Evolutionary conservation across 2,797 vertebrate species (phyloP), one percentile per base, ranked within the genome.

Genomic region (Pangasius djambal): DNA sequence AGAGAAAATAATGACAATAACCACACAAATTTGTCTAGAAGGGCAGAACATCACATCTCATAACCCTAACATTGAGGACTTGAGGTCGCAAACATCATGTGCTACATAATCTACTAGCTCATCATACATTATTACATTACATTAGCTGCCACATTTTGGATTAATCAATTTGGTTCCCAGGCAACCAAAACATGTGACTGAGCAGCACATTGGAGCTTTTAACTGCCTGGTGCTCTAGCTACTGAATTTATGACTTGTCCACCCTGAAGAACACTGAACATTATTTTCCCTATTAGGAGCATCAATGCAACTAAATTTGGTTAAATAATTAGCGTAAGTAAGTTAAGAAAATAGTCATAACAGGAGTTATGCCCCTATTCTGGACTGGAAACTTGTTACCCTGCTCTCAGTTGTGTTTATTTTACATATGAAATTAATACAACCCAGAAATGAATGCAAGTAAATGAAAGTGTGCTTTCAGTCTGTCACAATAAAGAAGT

Each of bases 131-230:
- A 65, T n/a, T 18, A n/a, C 5, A 63, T 40, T 79, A 55, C 4
- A 83, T 44, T 44, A 83, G 12, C 57, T 83, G 81, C 25, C 34
- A 65, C 37, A 83, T 65, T 61, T 83, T 83, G 82, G 12, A 40
- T 28, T 48, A 83, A 83, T 83, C 40, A 83, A 65, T 83, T 83
- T 65, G 28, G 7, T 31, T 65, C 18, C 15, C 82, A 18, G 3
- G 40, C 37, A 83, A 65, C 40, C 40, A 65, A 83, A 40, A 6
- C 55, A 65, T 48, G 25, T 48, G 25, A 65, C 55, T 65, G 79
- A 12, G 55, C 34, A 40, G 22, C 20, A 81, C 31, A 81, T 7
- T 22, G 22, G 52, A 83, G 59, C 12, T n/a, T 65, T 83, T 67
- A 83, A 83, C 40, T 67, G 61, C 10, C 40, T 3, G 6, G 34